Evolutionary conservation across 2,888 invertebrate genomes (phyloP).

Genomic region (Cabera pusaria): DNA sequence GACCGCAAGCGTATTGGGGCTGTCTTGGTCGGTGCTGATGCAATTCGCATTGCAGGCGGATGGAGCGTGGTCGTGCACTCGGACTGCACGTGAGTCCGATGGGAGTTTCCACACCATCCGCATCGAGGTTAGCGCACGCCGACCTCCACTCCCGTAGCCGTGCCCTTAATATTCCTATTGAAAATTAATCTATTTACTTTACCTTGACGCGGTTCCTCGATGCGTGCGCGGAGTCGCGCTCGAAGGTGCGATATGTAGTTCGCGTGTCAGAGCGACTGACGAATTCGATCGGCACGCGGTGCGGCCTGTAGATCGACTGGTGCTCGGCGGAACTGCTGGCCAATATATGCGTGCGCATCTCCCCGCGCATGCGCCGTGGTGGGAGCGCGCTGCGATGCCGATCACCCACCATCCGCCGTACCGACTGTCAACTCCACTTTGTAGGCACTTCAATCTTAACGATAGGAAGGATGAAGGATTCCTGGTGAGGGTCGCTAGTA

Average conservation of each 20-base stretch:
- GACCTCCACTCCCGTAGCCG: constrained; percentile 26
- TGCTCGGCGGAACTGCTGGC: constrained; percentile 54
- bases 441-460: constrained; percentile 39
- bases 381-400: constrained; percentile 52
- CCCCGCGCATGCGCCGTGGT: constrained; percentile 66
- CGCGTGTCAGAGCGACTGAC: constrained; percentile 37
- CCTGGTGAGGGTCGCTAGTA: no score
- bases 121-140: constrained; percentile 31
- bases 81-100: constrained; percentile 47
- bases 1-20: constrained; percentile 42
- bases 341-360: constrained; percentile 79
- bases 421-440: constrained; percentile 28
- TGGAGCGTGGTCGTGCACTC: constrained; percentile 44
- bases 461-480: constrained; percentile 14
- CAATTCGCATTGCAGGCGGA: constrained; percentile 56
- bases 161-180: constrained; percentile 5
- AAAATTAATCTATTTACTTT: constrained; percentile 30
- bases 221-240: constrained; percentile 44
- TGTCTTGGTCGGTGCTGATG: constrained; percentile 48
- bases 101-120: constrained; percentile 56
- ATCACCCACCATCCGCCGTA: constrained; percentile 31
- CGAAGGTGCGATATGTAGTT: constrained; percentile 43
- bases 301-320: constrained; percentile 70
- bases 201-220: constrained; percentile 32
- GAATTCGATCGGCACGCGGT: constrained; percentile 51